phyloP scores from a whole-genome alignment of 2,888 invertebrate genomes.

The Bedellia somnulentella region DNA sequence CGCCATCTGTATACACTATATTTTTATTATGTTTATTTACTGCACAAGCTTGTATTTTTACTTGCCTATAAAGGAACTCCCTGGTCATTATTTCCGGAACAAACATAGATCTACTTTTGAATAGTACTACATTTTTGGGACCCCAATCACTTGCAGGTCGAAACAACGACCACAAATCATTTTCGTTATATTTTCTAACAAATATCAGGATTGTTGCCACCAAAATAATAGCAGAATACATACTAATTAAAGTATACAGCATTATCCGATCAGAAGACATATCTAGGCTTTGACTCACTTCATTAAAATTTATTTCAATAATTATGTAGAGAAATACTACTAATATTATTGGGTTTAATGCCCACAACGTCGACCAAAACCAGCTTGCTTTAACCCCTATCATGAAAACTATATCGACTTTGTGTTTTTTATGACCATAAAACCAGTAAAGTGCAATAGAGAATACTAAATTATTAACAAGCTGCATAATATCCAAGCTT shows the following conservation, averaged over 20 bases:
- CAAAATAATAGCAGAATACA: too few relatives aligned
- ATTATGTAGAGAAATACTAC: not conserved
- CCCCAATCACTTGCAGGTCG: slow-evolving; percentile 31
- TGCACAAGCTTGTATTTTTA: slow-evolving; percentile 33
- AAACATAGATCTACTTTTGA: slow-evolving; percentile 46
- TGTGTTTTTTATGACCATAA: slow-evolving; percentile 36
- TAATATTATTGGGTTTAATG: slow-evolving; percentile 29
- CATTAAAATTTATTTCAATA: too few relatives aligned
- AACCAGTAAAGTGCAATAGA: slow-evolving; percentile 40
- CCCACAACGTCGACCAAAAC: slow-evolving; percentile 36
- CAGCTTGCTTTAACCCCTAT: slow-evolving; percentile 41
- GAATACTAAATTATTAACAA: slow-evolving; percentile 26
- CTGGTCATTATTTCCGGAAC: slow-evolving; percentile 52
- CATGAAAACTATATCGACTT: slow-evolving; percentile 45
- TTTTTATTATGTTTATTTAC: slow-evolving; percentile 13
- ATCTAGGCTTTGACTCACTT: too few relatives aligned
- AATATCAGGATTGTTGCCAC: too few relatives aligned
- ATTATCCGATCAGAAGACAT: too few relatives aligned
- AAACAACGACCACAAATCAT: too few relatives aligned
- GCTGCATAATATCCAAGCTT: slow-evolving; percentile 28
- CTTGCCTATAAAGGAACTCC: slow-evolving; percentile 49
- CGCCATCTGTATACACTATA: too few relatives aligned
- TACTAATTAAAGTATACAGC: too few relatives aligned
- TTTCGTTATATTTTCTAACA: too few relatives aligned
- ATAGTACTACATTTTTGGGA: slow-evolving; percentile 29